Evolutionary conservation across 2,888 invertebrate species (phyloP).

Genomic region (Coelopa pilipes): DNA sequence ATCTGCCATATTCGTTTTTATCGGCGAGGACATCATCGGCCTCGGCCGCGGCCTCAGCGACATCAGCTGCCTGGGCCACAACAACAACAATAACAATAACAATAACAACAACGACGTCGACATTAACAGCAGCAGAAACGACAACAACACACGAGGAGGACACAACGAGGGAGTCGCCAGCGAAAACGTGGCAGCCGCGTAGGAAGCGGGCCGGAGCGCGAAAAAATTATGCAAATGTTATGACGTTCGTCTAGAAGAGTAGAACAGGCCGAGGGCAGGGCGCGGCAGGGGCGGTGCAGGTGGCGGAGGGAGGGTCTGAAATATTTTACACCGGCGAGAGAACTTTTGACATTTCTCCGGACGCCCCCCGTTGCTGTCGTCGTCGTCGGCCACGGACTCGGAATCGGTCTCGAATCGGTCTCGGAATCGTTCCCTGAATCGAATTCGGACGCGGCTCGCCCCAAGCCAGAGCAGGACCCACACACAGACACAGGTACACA

Average conservation of each 20-base stretch:
- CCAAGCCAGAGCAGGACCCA: too few relatives aligned
- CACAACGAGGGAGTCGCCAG: background rate
- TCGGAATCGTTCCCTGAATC: too few relatives aligned
- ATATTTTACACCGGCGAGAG: conserved; percentile 52
- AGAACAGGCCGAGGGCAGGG: conserved; percentile 22
- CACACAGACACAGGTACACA: too few relatives aligned
- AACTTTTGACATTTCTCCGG: conserved; percentile 22
- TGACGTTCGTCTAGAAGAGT: conserved; percentile 46
- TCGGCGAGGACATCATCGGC: conserved; percentile 57
- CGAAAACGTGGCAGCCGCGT: conserved; percentile 3
- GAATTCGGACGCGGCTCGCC: too few relatives aligned
- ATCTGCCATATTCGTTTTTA: conserved; percentile 64
- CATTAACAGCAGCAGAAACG: conserved; percentile 19
- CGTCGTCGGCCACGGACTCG: background rate
- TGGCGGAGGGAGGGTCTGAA: conserved; percentile 47
- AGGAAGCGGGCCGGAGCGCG: background rate
- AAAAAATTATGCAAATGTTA: conserved; percentile 55
- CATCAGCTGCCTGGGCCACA: conserved; percentile 6
- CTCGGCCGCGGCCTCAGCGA: conserved; percentile 6
- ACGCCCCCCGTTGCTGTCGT: background rate
- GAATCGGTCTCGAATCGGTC: background rate
- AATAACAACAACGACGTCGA: conserved; percentile 32
- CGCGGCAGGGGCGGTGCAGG: background rate
- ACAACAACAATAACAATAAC: conserved; percentile 21
- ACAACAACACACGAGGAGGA: conserved; percentile 9